Evolutionary conservation across 1,140 invertebrate genomes (phyloP).

Genomic region (Caenorhabditis inopinata): DNA sequence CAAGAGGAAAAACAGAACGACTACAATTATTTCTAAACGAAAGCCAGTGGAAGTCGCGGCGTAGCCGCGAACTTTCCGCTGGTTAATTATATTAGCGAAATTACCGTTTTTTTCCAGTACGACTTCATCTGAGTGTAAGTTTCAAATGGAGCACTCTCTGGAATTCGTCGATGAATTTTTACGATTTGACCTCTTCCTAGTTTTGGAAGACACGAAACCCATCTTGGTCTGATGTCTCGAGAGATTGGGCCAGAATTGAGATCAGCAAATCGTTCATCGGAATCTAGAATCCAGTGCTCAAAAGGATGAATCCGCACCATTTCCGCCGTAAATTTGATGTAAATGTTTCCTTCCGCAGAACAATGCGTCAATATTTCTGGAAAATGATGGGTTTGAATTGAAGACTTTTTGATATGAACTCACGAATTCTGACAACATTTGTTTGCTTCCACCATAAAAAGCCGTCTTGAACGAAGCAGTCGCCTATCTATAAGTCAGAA

Average conservation of each 20-base stretch:
- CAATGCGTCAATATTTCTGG: background rate
- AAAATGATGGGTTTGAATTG: background rate
- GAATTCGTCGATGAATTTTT: conserved; percentile 1
- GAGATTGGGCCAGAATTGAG: background rate
- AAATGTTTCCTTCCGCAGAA: background rate
- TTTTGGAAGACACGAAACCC: background rate
- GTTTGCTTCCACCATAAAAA: background rate
- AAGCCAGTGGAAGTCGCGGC: too few relatives aligned
- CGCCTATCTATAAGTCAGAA: background rate
- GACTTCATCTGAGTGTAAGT: background rate
- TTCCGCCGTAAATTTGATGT: background rate
- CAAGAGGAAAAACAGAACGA: too few relatives aligned
- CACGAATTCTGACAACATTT: background rate
- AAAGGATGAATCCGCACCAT: background rate
- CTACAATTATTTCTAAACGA: too few relatives aligned
- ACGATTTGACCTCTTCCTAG: background rate
- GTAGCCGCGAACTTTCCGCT: too few relatives aligned
- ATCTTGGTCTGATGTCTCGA: background rate
- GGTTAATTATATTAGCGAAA: too few relatives aligned
- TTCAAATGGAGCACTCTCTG: background rate
- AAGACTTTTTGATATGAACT: background rate
- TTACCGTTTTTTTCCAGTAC: background rate
- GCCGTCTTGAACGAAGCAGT: background rate
- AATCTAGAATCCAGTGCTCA: background rate
- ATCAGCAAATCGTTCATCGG: background rate